Evolutionary conservation across 2,113 vertebrate genomes (phyloP), one percentile per base, ranked within the genome.

Genomic region (Pogonocichla stellata): DNA sequence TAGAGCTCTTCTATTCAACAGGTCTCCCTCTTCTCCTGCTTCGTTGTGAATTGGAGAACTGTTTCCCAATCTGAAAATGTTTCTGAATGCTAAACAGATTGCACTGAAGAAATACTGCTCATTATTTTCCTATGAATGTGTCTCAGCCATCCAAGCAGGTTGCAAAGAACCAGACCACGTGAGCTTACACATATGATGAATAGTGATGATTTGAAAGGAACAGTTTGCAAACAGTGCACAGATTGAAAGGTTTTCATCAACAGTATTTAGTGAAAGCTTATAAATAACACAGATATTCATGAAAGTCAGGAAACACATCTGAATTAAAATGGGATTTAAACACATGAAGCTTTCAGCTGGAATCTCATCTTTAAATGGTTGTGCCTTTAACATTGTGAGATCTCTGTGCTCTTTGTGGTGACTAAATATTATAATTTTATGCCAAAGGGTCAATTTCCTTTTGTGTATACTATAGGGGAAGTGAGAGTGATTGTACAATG

Each of bases 161-260:
- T 93, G 71, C 31, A 79, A 86, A 90, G 83, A 86, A 57, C 12
- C 90, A 91, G 50, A 33, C 31, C 92, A 92, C 7, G 16, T 96
- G 92, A 92, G 85, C 82, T 88, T 64, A 64, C 80, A 90, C 71
- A 83, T 70, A 57, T 23, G 90, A 96, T 88, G 67, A 96, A 88
- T 77, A 78, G 92, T 78, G 94, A 94, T 91, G 81, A 93, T 95
- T 94, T 90, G 71, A 88, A 95, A 66, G 34, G 74, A 93, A 33
- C 50, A 83, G 93, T 94, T 95, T 96, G 87, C 85, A 96, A 92
- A 95, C 82, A 96, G 85, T 15, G 43, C 34, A 89, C 75, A 96
- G 96, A 95, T 77, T 96, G 90, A 92, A 86, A 96, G 93, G 43
- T 88, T 94, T 94, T 88, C 43, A 28, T 93, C 72, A 80, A 74